Conservation (phyloP, 2,113 vertebrate genomes). For the Tinamus guttatus region DNA sequence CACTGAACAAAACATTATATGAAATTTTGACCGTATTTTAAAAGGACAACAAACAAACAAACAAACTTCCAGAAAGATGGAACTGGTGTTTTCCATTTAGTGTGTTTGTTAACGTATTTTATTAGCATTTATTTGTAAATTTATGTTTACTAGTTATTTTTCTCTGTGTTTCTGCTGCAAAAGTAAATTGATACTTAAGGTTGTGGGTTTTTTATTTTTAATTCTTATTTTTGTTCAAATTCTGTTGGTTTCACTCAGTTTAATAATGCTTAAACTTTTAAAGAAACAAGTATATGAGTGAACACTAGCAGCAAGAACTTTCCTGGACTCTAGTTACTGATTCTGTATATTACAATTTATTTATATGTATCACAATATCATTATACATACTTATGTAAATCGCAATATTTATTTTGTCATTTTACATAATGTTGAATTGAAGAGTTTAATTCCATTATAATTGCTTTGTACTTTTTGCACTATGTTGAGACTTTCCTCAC, state of each 20-base stretch:
- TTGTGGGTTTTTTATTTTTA: background rate
- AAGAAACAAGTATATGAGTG: background rate
- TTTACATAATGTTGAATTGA: background rate
- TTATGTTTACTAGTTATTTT: background rate
- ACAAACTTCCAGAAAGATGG: background rate
- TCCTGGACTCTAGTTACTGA: background rate
- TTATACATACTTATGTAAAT: no score
- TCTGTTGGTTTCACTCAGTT: background rate
- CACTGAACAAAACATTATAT: background rate
- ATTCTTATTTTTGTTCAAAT: background rate
- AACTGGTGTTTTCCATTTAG: background rate
- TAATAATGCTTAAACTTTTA: background rate
- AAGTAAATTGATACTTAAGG: background rate
- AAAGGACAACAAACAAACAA: slow-evolving; percentile 7
- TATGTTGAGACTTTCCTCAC: background rate
- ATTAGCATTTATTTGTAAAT: background rate
- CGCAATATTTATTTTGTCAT: background rate
- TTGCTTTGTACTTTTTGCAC: background rate
- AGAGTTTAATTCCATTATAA: background rate
- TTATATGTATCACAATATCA: no score
- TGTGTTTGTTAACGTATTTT: background rate
- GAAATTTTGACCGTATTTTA: background rate
- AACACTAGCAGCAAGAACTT: background rate
- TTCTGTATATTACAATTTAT: background rate
- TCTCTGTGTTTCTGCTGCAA: background rate